Evolutionary conservation across 2,888 invertebrate species (phyloP).

Genomic region (Microdon myrmicae): DNA sequence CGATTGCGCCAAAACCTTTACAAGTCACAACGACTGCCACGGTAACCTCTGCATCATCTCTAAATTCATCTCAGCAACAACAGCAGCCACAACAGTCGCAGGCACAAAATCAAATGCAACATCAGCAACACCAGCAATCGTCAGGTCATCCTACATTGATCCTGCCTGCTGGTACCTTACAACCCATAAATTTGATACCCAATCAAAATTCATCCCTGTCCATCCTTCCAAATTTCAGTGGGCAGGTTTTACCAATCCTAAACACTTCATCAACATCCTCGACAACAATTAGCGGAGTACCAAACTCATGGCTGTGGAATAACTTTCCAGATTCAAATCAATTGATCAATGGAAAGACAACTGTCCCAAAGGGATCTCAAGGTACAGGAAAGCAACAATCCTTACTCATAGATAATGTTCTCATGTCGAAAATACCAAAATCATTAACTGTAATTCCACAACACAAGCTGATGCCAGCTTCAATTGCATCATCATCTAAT

Average conservation of each 20-base stretch:
- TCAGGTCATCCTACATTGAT: conserved; percentile 47
- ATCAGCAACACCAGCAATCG: conserved; percentile 22
- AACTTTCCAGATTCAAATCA: conserved; percentile 63
- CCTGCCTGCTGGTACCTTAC: conserved; percentile 16
- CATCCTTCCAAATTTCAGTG: conserved; percentile 20
- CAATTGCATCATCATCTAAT: neutral
- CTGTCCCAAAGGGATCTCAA: conserved; percentile 42
- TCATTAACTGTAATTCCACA: conserved; percentile 84
- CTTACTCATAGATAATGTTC: conserved; percentile 63
- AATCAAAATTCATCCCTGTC: conserved; percentile 10
- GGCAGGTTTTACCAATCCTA: conserved; percentile 17
- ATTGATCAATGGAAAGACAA: conserved; percentile 61
- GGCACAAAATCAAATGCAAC: conserved; percentile 22
- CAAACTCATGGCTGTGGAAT: conserved; percentile 60
- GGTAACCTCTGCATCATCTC: conserved; percentile 30
- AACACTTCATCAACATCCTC: conserved; percentile 27
- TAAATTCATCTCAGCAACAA: conserved; percentile 19
- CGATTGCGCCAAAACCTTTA: conserved; percentile 27
- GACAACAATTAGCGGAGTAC: conserved; percentile 26
- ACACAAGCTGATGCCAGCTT: conserved; percentile 58
- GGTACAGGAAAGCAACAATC: conserved; percentile 57
- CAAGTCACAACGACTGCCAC: conserved; percentile 25
- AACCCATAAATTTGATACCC: conserved; percentile 24
- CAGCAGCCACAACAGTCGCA: conserved; percentile 32
- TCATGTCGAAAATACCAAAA: conserved; percentile 83